Base-by-base conservation (phyloP, 1,140 invertebrate genomes). In the Lamellibrachia luymesi region DNA sequence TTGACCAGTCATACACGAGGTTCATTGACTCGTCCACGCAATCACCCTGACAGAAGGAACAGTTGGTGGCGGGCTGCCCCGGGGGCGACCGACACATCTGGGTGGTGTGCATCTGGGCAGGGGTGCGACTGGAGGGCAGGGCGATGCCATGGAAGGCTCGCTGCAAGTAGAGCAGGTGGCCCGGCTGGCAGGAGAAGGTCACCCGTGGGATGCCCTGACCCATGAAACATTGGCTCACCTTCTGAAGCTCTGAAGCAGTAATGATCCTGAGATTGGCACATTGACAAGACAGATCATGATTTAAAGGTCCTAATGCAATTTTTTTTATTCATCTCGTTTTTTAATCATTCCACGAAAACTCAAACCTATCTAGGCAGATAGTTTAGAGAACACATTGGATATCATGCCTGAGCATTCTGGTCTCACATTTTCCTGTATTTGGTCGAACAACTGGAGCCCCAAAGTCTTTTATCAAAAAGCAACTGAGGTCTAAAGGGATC, bases 21-120 rank as follows among this genome's bases (percentile, higher is more conserved):
- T 93, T 93, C 93, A 93, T 93, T 13, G 93, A 93, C 25, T 93
- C 93, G 50, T 93, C 93, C 91, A 93, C 64, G 52, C 93, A 93
- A 56, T 93, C 93, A 8, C 93, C 93, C 22, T 17, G 50, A 89
- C 93, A 93, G 93, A 90, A 93, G 25, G 93, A 92, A 51, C 93
- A 93, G 93, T 93, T 93, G 91, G 50, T 80, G 17, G 27, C 27
- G n/a, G 92, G 38, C 17, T 50, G 38, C 22, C 91, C 91, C 25
- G 93, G 93, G 50, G 91, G 51, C 10, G 93, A 51, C 25, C 13
- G 49, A 64, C 93, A 93, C 25, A 25, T 51, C 50, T 92, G 13
- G 17, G 6, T 10, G n/a, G 8, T 10, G 13, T 25, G 90, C 38
- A 27, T 10, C 90, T 52, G 91, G n/a, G 52, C 25, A 52, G 49